A percentile compares a stretch with the other conserved stretches of the same genome.
Conservation (phyloP, 2,113 vertebrate genomes). For the Thalassoma bifasciatum region DNA sequence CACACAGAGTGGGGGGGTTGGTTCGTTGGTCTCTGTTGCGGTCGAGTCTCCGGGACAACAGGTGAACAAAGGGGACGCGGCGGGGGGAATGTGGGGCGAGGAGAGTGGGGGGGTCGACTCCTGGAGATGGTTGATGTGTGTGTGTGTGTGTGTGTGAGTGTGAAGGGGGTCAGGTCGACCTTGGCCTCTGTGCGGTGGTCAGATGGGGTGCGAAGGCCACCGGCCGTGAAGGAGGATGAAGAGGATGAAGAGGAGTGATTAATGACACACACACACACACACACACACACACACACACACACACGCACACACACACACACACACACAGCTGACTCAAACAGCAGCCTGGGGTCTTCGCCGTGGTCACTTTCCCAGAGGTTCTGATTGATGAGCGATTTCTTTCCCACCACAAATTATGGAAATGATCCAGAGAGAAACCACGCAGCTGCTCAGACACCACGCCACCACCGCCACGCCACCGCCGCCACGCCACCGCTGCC, state of each 20-base stretch:
- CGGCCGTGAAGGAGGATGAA: slow-evolving; percentile 40
- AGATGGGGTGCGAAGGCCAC: slow-evolving; percentile 76
- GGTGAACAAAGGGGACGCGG: slow-evolving; percentile 79
- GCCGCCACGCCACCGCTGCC: slow-evolving; percentile 57
- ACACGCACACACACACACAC: slow-evolving; percentile 37
- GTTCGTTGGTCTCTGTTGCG: slow-evolving; percentile 71
- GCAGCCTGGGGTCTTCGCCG: slow-evolving; percentile 41
- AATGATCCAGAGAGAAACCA: slow-evolving; percentile 44
- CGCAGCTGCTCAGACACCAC: slow-evolving; percentile 53
- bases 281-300: slow-evolving; percentile 13
- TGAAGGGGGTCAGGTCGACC: slow-evolving; percentile 66
- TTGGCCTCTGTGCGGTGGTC: slow-evolving; percentile 81
- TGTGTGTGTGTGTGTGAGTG: slow-evolving; percentile 12
- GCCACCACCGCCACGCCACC: too few relatives aligned
- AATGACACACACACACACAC: slow-evolving; percentile 61
- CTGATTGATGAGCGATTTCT: slow-evolving; percentile 72
- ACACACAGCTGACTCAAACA: slow-evolving; percentile 58
- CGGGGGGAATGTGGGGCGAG: slow-evolving; percentile 74
- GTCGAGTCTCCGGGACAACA: slow-evolving; percentile 83
- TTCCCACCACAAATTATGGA: slow-evolving; percentile 73
- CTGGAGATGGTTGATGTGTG: slow-evolving; percentile 34
- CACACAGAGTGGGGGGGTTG: too few relatives aligned
- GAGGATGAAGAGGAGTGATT: slow-evolving; percentile 73
- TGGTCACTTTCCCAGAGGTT: slow-evolving; percentile 72
- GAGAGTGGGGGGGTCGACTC: slow-evolving; percentile 22